These are phyloP conservation scores for Varanus komodoensis DNA, from an alignment of 2,113 vertebrate species.

Conservation along the genomic window DNA sequence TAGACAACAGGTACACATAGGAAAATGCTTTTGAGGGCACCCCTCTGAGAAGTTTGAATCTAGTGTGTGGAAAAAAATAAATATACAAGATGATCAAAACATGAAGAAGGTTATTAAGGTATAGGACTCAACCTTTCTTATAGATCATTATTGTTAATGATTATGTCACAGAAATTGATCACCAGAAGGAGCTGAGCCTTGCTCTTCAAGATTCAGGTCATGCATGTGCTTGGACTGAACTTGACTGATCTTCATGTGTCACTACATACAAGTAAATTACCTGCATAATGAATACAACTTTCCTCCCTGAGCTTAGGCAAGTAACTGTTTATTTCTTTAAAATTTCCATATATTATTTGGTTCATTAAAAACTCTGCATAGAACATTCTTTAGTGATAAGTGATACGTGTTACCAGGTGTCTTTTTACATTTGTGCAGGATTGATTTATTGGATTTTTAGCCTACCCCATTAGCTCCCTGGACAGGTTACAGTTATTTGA, in stretches of 20 bases:
- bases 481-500: too few relatives aligned
- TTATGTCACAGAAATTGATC: too few relatives aligned
- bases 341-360: background rate
- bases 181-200: background rate
- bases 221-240: background rate
- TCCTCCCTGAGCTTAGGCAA: background rate
- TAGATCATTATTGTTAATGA: too few relatives aligned
- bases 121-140: too few relatives aligned
- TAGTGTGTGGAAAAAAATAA: too few relatives aligned
- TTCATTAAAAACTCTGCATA: background rate
- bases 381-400: background rate
- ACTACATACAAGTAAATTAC: background rate
- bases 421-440: too few relatives aligned
- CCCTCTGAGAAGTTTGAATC: background rate
- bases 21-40: too few relatives aligned
- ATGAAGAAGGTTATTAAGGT: too few relatives aligned
- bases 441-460: too few relatives aligned
- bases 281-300: background rate
- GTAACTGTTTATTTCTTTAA: background rate
- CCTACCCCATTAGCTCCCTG: too few relatives aligned
- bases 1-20: too few relatives aligned
- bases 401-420: background rate
- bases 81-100: too few relatives aligned
- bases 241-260: background rate
- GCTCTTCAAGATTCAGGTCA: background rate